Evolutionary conservation across 2,888 invertebrate genomes (phyloP).

Genomic region (Xylota segnis): DNA sequence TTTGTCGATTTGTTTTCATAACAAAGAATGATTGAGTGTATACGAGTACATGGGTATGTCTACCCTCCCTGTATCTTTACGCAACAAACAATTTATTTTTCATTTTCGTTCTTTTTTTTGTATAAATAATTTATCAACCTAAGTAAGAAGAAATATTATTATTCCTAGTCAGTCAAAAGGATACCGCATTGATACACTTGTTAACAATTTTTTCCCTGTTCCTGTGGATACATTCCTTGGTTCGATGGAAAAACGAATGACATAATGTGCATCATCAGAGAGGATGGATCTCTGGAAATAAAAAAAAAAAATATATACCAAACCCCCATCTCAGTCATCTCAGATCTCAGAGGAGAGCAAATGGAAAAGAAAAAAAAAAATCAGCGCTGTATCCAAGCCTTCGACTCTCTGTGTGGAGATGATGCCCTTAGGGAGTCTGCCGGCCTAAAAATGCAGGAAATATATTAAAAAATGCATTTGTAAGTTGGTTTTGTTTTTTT

Average conservation of each 20-base stretch:
- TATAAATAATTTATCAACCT: conserved; percentile 78
- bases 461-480: conserved; percentile 66
- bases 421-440: conserved; percentile 75
- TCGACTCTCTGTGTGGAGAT: conserved; percentile 44
- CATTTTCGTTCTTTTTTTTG: conserved; percentile 66
- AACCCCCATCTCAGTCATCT: conserved; percentile 43
- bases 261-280: conserved; percentile 77
- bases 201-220: conserved; percentile 59
- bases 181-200: conserved; percentile 75
- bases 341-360: conserved; percentile 42
- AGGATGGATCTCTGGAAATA: conserved; percentile 40
- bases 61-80: conserved; percentile 46
- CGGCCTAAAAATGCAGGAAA: conserved; percentile 72
- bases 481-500: conserved; percentile 41
- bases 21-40: conserved; percentile 44
- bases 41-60: background rate
- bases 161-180: conserved; percentile 64
- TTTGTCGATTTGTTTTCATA: conserved; percentile 41
- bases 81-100: conserved; percentile 56
- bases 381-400: conserved; percentile 22
- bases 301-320: background rate
- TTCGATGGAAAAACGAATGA: conserved; percentile 67
- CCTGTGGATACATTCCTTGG: conserved; percentile 13
- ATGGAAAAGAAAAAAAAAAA: conserved; percentile 5
- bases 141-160: conserved; percentile 67